Evolutionary conservation across 2,888 invertebrate genomes (phyloP).

Genomic region (Colostygia pectinataria): DNA sequence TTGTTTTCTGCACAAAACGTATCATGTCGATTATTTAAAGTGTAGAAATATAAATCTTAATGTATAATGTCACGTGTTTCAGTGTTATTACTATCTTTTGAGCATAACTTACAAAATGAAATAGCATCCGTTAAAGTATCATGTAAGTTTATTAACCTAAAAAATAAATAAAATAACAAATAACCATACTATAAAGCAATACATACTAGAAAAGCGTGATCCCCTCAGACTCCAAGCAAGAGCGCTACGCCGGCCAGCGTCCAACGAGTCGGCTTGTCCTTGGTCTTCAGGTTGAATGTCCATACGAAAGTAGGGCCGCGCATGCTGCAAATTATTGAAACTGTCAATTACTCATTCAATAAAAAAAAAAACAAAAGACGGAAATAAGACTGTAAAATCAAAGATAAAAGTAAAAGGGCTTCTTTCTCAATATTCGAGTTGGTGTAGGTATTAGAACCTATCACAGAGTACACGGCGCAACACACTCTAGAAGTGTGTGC

Average conservation of each 20-base stretch:
- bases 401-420: too few species aligned
- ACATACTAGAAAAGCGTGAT: slow-evolving; percentile 8
- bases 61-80: slow-evolving; percentile 1
- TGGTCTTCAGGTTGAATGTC: slow-evolving; percentile 96
- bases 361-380: too few species aligned
- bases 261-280: slow-evolving; percentile 95
- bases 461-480: too few species aligned
- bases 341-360: not conserved
- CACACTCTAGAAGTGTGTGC: too few species aligned
- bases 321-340: slow-evolving; percentile 64
- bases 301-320: slow-evolving; percentile 97
- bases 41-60: slow-evolving; percentile 29
- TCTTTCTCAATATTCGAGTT: too few species aligned
- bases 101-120: slow-evolving; percentile 8
- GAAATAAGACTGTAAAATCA: too few species aligned
- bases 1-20: slow-evolving; percentile 49
- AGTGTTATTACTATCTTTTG: not conserved
- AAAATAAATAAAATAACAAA: slow-evolving; percentile 27
- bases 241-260: slow-evolving; percentile 96
- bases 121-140: not conserved
- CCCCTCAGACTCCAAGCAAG: slow-evolving; percentile 88
- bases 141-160: slow-evolving; percentile 20
- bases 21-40: slow-evolving; percentile 37
- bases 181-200: slow-evolving; percentile 20
- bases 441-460: too few species aligned